Base-by-base conservation (phyloP, 2,113 vertebrate genomes). In the Pelobates fuscus region DNA sequence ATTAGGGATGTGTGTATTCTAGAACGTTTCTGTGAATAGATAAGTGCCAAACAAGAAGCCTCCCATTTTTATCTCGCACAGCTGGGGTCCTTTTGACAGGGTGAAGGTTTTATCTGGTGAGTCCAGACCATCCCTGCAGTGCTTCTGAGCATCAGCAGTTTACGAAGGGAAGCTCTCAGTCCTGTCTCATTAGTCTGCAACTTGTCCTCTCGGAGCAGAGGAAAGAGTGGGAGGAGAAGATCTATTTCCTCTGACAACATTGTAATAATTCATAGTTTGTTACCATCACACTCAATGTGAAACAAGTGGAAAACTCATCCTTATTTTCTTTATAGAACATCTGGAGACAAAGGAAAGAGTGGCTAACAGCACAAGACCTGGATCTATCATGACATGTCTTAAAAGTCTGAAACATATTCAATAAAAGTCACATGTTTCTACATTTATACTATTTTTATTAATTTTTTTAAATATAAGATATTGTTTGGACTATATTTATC, bases 111-210 rank as follows among this genome's bases (percentile, higher is more conserved):
- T 75, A 75, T 75, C 72, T 75, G 43, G 3, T 49, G 55, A 32
- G 23, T 43, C 21, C 72, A 75, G 72, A n/a, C 71, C 49, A 32
- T 57, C 62, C 4, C 44, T n/a, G 20, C 11, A 18, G 49, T 37
- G 29, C 60, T 72, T 63, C n/a, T 52, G 26, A 32, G 43, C 46
- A 43, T 72, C 70, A 63, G 70, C 60, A 63, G 59, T 72, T 64
- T 72, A 64, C 54, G 24, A 62, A 7, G 18, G 18, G 46, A 58
- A 26, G 49, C 49, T 32, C 24, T 29, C 25, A 61, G 58, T 61
- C 58, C 8, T n/a, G 5, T 25, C 24, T 18, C 58, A 61, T 49
- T 49, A 49, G 12, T 49, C 44, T 49, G 58, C 24, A 29, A 60
- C 58, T 61, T 27, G 44, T 49, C 44, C 44, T 15, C 44, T 49